Evolutionary conservation across 1,140 invertebrate genomes (phyloP), one percentile per base, ranked within the genome.

Genomic region (Hirudo medicinalis): DNA sequence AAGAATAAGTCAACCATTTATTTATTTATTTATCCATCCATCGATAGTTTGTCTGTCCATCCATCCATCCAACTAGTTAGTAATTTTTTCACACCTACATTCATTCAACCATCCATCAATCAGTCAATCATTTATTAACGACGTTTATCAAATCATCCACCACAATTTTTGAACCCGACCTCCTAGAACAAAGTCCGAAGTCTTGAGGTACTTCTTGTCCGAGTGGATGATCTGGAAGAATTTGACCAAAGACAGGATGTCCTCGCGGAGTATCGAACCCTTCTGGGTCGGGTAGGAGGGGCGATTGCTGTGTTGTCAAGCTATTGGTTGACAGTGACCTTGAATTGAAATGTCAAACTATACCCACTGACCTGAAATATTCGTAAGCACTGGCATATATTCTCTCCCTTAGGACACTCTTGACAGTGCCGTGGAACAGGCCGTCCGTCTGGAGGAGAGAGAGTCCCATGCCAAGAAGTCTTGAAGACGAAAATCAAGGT

Each of bases 161-260:
- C 57, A 17, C 3, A 63, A 3, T n/a, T 2, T 27, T 57, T n/a
- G 9, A 27, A 13, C 22, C 22, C 11, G 29, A 68, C 67, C 67
- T 68, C 67, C 67, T 3, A 68, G 29, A 36, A 68, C 67, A 36
- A 68, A 36, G 32, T 68, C 67, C 8, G 25, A 29, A 27, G 87
- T 88, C 81, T 90, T 90, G 71, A 99, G 84, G 80, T 98, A 96
- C 80, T 98, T 98, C 82, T 94, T 96, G 79, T 99, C 96, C 9
- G 91, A 90, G 81, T 95, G 91, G 86, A 99, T 89, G 17, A 89
- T 87, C 78, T 95, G 90, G 93, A 94, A 99, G 80, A 98, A 99
- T 74, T 89, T 88, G 29, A 96, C 87, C n/a, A 99, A 79, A 3
- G 88, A 88, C 29, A 87, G 86, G 70, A 99, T 91, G 78, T 99